Evolutionary conservation across 2,888 invertebrate species (phyloP).

Genomic region (Oithona nana): DNA sequence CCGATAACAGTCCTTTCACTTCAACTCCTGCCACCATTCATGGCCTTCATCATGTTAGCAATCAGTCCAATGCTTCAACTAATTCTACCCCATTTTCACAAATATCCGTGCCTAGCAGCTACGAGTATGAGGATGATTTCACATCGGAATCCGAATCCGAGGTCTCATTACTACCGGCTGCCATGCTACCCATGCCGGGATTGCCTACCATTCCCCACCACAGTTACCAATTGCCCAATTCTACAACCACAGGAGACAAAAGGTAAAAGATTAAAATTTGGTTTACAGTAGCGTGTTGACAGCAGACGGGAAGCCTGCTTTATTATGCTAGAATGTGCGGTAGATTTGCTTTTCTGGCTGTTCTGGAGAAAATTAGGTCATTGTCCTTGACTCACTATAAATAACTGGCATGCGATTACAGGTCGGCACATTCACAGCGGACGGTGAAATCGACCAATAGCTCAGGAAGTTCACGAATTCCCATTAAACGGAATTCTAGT

Average conservation of each 20-base stretch:
- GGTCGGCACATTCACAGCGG: neutral
- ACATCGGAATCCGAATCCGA: neutral
- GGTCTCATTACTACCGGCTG: neutral
- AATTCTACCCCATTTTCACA: constrained; percentile 10
- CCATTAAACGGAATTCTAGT: constrained; percentile 13
- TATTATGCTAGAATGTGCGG: too few relatives aligned
- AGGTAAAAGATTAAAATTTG: too few relatives aligned
- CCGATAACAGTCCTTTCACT: neutral
- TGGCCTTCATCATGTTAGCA: neutral
- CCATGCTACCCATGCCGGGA: too few relatives aligned
- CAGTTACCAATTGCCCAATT: too few relatives aligned
- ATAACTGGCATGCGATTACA: neutral
- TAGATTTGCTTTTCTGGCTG: too few relatives aligned
- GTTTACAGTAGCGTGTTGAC: too few relatives aligned
- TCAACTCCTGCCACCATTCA: neutral
- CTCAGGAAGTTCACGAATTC: constrained; percentile 1
- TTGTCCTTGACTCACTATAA: neutral
- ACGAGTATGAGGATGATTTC: constrained; percentile 17
- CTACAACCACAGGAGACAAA: too few relatives aligned
- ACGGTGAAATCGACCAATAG: neutral
- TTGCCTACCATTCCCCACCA: too few relatives aligned
- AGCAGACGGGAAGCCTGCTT: too few relatives aligned
- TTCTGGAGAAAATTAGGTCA: too few relatives aligned
- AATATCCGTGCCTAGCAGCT: constrained; percentile 4
- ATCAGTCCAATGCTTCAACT: neutral